These are phyloP conservation scores for Boleophthalmus pectinirostris DNA, from an alignment of 2,113 vertebrate genomes.

Conservation along the genomic window DNA sequence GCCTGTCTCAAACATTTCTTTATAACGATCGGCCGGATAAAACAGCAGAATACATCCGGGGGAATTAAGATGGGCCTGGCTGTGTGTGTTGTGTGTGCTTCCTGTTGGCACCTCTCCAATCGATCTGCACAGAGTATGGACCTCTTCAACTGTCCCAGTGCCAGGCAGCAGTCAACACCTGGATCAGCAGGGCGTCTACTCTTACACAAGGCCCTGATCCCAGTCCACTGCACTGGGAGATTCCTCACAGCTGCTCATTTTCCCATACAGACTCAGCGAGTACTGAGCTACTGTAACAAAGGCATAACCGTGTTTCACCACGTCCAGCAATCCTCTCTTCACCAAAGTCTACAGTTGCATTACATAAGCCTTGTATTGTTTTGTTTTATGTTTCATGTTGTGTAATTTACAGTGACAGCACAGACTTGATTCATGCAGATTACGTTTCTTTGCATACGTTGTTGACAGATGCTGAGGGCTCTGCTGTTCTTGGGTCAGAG, in stretches of 20 bases:
- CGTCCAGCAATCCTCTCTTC: conserved; percentile 41
- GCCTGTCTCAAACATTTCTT: conserved; percentile 53
- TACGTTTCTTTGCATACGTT: conserved; percentile 40
- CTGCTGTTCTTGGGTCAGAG: conserved; percentile 41
- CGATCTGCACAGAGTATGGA: conserved; percentile 34
- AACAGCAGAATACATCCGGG: conserved; percentile 42
- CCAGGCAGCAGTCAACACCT: conserved; percentile 69
- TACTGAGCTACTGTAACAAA: conserved; percentile 54
- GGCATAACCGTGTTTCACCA: conserved; percentile 44
- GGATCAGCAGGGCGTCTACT: conserved; percentile 69
- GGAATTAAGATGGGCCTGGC: conserved; percentile 48
- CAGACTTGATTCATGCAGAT: conserved; percentile 32
- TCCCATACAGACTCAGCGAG: conserved; percentile 45
- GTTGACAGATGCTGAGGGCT: conserved; percentile 47
- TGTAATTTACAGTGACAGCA: conserved; percentile 44
- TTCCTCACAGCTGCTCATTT: conserved; percentile 63
- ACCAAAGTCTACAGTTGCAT: conserved; percentile 38
- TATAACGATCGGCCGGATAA: conserved; percentile 55
- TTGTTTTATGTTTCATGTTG: conserved; percentile 48
- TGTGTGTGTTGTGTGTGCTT: conserved; percentile 19
- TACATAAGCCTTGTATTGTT: conserved; percentile 41
- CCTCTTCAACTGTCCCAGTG: conserved; percentile 51
- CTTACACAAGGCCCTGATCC: conserved; percentile 67
- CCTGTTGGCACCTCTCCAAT: conserved; percentile 30
- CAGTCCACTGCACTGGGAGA: conserved; percentile 46